Base-by-base conservation (phyloP, 1,140 invertebrate species). In the Carposina sasakii region DNA sequence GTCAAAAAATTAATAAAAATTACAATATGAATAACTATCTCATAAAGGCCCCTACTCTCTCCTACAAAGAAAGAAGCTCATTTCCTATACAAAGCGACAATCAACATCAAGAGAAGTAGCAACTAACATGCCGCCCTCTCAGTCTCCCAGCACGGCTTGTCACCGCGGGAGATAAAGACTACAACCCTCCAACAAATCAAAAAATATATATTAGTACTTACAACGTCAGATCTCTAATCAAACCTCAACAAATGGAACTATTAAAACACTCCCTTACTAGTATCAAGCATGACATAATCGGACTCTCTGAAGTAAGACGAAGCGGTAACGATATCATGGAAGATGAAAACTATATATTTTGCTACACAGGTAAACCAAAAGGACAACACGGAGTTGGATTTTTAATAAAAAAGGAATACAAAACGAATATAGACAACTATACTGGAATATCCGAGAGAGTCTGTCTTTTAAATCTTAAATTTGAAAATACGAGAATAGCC, bases 1-100 rank as follows among this genome's bases (percentile, higher is more conserved):
- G n/a, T n/a, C n/a, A n/a, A n/a, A n/a, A n/a, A n/a, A 52, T 50
- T 49, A 55, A 55, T 19, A 55, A 60, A 23, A 46, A 45, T 26
- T 51, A 41, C 9, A 45, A 45, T 15, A 47, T 52, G 42, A 50
- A 43, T 16, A 58, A 48, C 13, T 57, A 50, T 43, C 34, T 58
- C 31, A 21, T 46, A 44, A 52, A 34, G 48, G 45, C 48, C 40
- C 40, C 44, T 22, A 52, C 42, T 22, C 47, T 43, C 33, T 43
- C 28, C 20, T 17, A 39, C 16, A 9, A 39, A 17, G 46, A 53
- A 12, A 52, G 49, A 36, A 34, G 1, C 16, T 19, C 15, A 40
- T 24, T 23, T 12, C 41, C 44, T 45, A 37, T 2, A 46, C 9
- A 15, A 24, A 1, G 12, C 30, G 15, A 26, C 12, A 50, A 37